Conservation (phyloP, 2,113 vertebrate genomes). For the Phocoena phocoena region DNA sequence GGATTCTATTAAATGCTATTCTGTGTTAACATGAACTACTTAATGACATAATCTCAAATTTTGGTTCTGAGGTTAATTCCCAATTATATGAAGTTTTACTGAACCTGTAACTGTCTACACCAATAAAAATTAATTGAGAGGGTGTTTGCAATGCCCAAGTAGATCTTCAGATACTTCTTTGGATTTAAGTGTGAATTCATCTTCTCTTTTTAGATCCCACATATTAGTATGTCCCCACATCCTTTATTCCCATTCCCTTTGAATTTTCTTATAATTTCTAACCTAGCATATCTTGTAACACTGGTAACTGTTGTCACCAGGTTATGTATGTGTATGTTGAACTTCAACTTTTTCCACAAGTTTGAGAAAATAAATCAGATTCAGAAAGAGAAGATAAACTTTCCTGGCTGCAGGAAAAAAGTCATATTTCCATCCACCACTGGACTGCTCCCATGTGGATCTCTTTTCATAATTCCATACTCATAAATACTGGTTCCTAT, state of each 20-base stretch:
- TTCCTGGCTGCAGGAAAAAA: neutral
- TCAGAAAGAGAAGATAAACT: neutral
- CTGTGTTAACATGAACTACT: neutral
- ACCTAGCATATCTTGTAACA: neutral
- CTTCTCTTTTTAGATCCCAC: neutral
- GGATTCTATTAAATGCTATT: neutral
- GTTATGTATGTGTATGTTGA: neutral
- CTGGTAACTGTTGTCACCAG: neutral
- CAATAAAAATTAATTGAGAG: conserved; percentile 12
- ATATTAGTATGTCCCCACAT: rapidly evolving
- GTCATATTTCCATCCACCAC: neutral
- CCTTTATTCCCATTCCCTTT: neutral
- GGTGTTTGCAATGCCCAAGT: neutral
- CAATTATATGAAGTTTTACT: neutral
- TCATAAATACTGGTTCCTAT: neutral
- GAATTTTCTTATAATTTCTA: neutral
- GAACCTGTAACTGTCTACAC: neutral
- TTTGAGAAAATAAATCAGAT: neutral
- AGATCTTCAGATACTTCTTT: neutral
- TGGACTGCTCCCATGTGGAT: neutral
- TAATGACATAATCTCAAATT: neutral
- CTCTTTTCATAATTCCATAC: neutral
- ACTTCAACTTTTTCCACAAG: neutral
- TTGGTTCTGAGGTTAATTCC: neutral
- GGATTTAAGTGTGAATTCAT: neutral